phyloP scores from a whole-genome alignment of 2,113 vertebrate genomes.

The Balaenoptera acutorostrata region DNA sequence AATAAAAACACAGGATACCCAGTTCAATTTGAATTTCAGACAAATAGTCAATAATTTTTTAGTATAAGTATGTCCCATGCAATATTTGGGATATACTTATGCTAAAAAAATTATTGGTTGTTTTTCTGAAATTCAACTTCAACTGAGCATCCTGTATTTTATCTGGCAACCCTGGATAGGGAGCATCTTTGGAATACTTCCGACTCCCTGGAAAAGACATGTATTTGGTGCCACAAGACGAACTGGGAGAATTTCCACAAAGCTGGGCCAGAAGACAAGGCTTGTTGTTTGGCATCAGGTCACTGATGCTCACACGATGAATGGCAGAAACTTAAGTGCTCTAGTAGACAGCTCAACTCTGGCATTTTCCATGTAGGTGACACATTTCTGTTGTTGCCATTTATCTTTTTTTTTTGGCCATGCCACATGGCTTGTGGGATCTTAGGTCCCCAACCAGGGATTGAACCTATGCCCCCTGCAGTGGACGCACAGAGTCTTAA shows the following conservation, averaged over 20 bases:
- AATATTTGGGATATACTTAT: background rate
- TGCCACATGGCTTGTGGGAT: no score
- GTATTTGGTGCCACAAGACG: rapidly evolving
- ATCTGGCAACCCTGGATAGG: background rate
- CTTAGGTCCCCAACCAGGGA: no score
- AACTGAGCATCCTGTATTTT: background rate
- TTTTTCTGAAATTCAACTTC: background rate
- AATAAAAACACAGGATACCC: background rate
- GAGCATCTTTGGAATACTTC: background rate
- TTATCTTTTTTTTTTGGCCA: no score
- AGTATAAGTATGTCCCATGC: background rate
- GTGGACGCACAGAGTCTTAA: no score
- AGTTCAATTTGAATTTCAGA: background rate
- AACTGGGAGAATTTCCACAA: background rate
- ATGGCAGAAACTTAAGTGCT: background rate
- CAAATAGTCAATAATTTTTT: background rate
- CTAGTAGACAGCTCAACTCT: background rate
- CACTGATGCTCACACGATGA: background rate
- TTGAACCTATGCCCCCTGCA: no score
- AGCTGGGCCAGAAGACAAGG: background rate
- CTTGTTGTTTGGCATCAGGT: background rate
- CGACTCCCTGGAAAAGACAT: background rate
- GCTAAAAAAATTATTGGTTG: background rate
- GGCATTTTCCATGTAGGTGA: background rate
- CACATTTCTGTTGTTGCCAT: background rate